Evolutionary conservation across 2,797 vertebrate genomes (phyloP).

Genomic region (Enteromius thamalakanensis): DNA sequence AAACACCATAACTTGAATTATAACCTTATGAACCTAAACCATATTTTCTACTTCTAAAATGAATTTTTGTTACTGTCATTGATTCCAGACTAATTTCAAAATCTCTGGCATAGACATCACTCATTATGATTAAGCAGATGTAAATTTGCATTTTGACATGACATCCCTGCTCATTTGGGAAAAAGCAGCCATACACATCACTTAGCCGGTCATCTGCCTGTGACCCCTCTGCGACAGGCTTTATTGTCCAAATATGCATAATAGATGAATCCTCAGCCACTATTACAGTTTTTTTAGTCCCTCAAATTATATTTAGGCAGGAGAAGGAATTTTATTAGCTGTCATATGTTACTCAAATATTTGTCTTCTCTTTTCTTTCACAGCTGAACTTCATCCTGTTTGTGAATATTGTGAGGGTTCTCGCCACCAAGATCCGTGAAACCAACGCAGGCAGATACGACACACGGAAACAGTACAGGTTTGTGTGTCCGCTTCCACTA

Average conservation of each 20-base stretch:
- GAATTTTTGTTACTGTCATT: background rate
- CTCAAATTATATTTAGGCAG: background rate
- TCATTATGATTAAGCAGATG: constrained; percentile 7
- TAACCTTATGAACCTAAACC: background rate
- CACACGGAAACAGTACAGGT: constrained; percentile 91
- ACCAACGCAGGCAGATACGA: constrained; percentile 88
- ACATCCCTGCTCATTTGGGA: background rate
- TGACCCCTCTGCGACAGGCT: constrained; percentile 1
- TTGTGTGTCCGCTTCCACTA: constrained; percentile 41
- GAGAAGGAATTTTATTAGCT: background rate
- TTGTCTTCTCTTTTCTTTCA: constrained; percentile 33
- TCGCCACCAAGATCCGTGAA: constrained; percentile 90
- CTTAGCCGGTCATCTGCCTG: constrained; percentile 25
- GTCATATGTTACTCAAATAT: background rate
- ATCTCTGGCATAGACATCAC: background rate
- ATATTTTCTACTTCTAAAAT: background rate
- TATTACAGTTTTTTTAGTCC: background rate
- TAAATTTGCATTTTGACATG: constrained; percentile 40
- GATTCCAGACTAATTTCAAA: background rate
- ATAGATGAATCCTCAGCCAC: background rate
- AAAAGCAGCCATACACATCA: constrained; percentile 1
- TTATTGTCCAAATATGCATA: constrained; percentile 18
- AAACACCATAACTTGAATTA: background rate
- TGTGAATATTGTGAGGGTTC: constrained; percentile 87
- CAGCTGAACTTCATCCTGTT: constrained; percentile 91